phyloP scores from a whole-genome alignment of 2,797 vertebrate species.

The Schizopygopsis pylzovi region DNA sequence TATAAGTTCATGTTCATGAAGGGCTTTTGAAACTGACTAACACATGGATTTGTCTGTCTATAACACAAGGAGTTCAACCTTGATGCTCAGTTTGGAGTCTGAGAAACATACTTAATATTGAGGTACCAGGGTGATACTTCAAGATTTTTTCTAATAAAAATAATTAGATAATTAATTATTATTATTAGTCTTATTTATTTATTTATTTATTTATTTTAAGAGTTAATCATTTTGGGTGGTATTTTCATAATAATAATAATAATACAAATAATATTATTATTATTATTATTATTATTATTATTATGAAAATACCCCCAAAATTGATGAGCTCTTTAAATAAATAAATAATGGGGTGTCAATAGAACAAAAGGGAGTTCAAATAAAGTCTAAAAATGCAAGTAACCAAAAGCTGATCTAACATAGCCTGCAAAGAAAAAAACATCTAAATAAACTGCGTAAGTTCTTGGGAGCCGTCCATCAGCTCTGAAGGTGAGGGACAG shows the following conservation, averaged over 20 bases:
- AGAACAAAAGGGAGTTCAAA: not conserved
- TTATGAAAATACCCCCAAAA: too few relatives aligned
- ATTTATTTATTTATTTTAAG: not conserved
- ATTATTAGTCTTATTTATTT: not conserved
- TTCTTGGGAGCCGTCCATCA: slow-evolving; percentile 54
- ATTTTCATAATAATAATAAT: too few relatives aligned
- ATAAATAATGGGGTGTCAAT: not conserved
- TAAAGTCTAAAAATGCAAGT: not conserved
- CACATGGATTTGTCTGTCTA: not conserved
- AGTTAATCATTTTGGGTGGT: not conserved
- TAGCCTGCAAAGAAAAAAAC: not conserved
- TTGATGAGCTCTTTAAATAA: too few relatives aligned
- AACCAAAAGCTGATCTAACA: not conserved
- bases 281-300: too few relatives aligned
- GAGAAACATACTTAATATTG: not conserved
- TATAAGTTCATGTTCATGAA: not conserved
- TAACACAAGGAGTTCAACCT: not conserved
- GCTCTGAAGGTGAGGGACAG: slow-evolving; percentile 25
- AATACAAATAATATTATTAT: too few relatives aligned
- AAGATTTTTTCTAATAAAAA: not conserved
- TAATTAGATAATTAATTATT: not conserved
- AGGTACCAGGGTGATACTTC: not conserved
- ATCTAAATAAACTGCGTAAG: slow-evolving; percentile 32
- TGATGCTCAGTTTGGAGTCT: not conserved
- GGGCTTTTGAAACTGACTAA: not conserved